A percentile compares a stretch with the other conserved stretches of the same genome.
phyloP scores from a whole-genome alignment of 1,140 invertebrate species.

The Aphelinus atriplicis region DNA sequence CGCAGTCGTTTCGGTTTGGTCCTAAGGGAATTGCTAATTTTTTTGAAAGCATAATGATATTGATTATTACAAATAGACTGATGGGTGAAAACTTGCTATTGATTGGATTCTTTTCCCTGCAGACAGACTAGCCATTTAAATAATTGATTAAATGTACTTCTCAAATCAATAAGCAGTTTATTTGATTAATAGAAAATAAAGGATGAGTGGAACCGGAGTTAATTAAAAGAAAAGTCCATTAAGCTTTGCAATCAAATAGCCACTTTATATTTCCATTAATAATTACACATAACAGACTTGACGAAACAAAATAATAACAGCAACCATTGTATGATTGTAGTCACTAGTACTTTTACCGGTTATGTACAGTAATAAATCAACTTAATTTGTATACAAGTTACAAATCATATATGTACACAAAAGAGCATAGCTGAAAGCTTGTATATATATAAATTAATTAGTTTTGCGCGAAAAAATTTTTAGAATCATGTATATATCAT shows the following conservation, averaged over 20 bases:
- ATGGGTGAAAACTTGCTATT: too few species aligned
- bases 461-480: conserved; percentile 29
- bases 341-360: conserved; percentile 40
- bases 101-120: too few species aligned
- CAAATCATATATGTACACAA: conserved; percentile 42
- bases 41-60: too few species aligned
- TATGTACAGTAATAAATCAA: conserved; percentile 41
- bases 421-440: conserved; percentile 38
- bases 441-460: conserved; percentile 36
- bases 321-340: conserved; percentile 38
- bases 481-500: conserved; percentile 34
- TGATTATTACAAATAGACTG: too few species aligned
- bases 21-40: too few species aligned
- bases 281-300: conserved; percentile 40
- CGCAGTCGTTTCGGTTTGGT: neutral
- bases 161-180: too few species aligned
- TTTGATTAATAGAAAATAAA: too few species aligned
- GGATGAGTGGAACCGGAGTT: too few species aligned
- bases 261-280: conserved; percentile 42
- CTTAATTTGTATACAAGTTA: conserved; percentile 40
- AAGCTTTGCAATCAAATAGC: conserved; percentile 37
- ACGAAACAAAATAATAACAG: conserved; percentile 42
- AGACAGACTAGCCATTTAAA: too few species aligned
- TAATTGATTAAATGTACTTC: too few species aligned
- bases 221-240: neutral